phyloP scores from a whole-genome alignment of 2,888 invertebrate genomes.

The Ochropleura leucogaster region DNA sequence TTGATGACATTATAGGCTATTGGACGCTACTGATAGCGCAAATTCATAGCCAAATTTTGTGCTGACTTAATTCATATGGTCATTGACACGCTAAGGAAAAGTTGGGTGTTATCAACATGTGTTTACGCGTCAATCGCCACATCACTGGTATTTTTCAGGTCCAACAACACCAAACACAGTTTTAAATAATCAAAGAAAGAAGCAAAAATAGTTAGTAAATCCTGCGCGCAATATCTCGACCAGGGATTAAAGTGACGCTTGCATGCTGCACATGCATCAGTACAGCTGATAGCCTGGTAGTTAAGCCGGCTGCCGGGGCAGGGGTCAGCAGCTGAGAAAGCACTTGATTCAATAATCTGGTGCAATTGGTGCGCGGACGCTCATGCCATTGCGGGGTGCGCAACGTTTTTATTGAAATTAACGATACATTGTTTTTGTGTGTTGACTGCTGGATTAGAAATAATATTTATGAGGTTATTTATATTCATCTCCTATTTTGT shows the following conservation, averaged over 20 bases:
- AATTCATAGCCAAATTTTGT: too few species aligned
- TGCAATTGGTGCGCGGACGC: conserved; percentile 79
- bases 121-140: background rate
- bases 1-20: too few species aligned
- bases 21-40: too few species aligned
- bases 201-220: background rate
- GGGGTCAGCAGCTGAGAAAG: conserved; percentile 86
- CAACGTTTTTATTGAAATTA: conserved; percentile 70
- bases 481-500: background rate
- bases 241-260: conserved; percentile 18
- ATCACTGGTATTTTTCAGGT: background rate
- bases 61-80: too few species aligned
- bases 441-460: background rate
- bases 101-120: background rate
- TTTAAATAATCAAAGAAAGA: too few species aligned
- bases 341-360: conserved; percentile 87
- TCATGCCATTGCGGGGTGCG: conserved; percentile 45
- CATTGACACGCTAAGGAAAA: too few species aligned
- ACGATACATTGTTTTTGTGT: background rate
- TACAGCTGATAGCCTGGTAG: conserved; percentile 59
- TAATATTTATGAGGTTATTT: background rate
- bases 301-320: conserved; percentile 44
- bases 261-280: conserved; percentile 22
- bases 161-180: background rate
- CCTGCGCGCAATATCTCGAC: background rate